These are phyloP conservation scores for Drosophila austrosaltans DNA, from an alignment of 2,888 invertebrate genomes.

Conservation along the genomic window DNA sequence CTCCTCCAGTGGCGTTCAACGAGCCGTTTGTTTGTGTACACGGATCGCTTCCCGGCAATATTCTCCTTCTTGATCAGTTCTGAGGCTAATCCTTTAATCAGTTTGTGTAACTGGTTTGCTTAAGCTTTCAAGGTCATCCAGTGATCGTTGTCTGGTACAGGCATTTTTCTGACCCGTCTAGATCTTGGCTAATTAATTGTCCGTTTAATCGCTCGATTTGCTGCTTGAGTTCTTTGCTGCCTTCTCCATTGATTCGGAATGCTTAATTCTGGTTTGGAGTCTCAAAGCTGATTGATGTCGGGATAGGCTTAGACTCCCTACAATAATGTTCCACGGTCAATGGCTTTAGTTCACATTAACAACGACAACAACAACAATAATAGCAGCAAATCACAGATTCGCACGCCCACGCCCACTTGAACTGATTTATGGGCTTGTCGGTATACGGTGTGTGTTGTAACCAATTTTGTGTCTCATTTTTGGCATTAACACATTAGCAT, in stretches of 20 bases:
- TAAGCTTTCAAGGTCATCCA: slow-evolving; percentile 65
- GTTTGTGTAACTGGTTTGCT: slow-evolving; percentile 54
- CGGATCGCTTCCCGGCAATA: slow-evolving; percentile 54
- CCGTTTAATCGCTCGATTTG: slow-evolving; percentile 75
- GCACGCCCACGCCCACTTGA: slow-evolving; percentile 65
- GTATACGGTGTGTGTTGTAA: slow-evolving; percentile 57
- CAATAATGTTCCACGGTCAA: slow-evolving; percentile 61
- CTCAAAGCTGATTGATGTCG: slow-evolving; percentile 65
- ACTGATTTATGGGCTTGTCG: slow-evolving; percentile 60
- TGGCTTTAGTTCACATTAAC: slow-evolving; percentile 37
- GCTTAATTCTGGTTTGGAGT: slow-evolving; percentile 47
- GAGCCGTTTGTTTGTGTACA: slow-evolving; percentile 60
- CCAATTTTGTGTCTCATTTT: slow-evolving; percentile 44
- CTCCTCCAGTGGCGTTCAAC: slow-evolving; percentile 26
- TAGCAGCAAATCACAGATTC: slow-evolving; percentile 46
- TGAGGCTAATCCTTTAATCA: slow-evolving; percentile 72
- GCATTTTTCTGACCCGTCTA: slow-evolving; percentile 21
- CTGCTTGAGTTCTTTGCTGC: slow-evolving; percentile 27
- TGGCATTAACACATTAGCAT: slow-evolving; percentile 54
- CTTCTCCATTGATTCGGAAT: slow-evolving; percentile 18
- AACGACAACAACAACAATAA: too few species aligned
- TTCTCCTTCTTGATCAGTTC: slow-evolving; percentile 18
- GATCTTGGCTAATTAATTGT: slow-evolving; percentile 68
- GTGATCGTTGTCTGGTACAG: slow-evolving; percentile 26
- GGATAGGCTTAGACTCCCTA: slow-evolving; percentile 38